Evolutionary conservation across 2,797 vertebrate genomes (phyloP).

Genomic region (Spondyliosoma cantharus): DNA sequence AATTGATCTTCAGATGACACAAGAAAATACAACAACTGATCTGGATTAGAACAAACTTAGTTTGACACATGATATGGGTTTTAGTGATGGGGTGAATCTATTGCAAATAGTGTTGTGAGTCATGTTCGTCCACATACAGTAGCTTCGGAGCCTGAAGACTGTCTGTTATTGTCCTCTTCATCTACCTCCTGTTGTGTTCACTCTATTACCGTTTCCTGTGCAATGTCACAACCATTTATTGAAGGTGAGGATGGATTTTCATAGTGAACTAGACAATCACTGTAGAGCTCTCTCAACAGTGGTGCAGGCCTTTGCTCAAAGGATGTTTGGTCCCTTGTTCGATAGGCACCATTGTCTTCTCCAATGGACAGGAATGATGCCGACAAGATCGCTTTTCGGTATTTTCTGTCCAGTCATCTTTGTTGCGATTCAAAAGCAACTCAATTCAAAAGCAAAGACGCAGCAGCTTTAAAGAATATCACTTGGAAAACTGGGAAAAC

Average conservation of each 20-base stretch:
- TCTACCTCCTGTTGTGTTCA: conserved; percentile 65
- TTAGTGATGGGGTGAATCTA: not conserved
- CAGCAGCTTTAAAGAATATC: not conserved
- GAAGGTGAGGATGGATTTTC: conserved; percentile 58
- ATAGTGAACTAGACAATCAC: conserved; percentile 51
- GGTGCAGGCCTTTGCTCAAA: conserved; percentile 29
- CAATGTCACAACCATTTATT: conserved; percentile 55
- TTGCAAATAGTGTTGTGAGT: not conserved
- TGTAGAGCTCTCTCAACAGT: conserved; percentile 6
- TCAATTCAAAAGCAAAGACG: not conserved
- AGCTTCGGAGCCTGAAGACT: conserved; percentile 23
- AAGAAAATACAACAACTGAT: not conserved
- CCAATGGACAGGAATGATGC: not conserved
- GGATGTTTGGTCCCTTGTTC: conserved; percentile 23
- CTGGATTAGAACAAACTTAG: not conserved
- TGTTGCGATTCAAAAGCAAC: not conserved
- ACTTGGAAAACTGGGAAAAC: not conserved
- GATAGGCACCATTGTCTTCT: conserved; percentile 2
- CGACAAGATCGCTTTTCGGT: not conserved
- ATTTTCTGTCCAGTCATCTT: not conserved
- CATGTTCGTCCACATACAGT: not conserved
- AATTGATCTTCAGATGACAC: not conserved
- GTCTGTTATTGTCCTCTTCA: conserved; percentile 51
- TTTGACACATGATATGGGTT: conserved; percentile 1
- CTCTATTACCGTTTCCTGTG: conserved; percentile 54